Evolutionary conservation across 2,113 vertebrate species (phyloP), one percentile per base, ranked within the genome.

Genomic region (Barnardius zonarius): DNA sequence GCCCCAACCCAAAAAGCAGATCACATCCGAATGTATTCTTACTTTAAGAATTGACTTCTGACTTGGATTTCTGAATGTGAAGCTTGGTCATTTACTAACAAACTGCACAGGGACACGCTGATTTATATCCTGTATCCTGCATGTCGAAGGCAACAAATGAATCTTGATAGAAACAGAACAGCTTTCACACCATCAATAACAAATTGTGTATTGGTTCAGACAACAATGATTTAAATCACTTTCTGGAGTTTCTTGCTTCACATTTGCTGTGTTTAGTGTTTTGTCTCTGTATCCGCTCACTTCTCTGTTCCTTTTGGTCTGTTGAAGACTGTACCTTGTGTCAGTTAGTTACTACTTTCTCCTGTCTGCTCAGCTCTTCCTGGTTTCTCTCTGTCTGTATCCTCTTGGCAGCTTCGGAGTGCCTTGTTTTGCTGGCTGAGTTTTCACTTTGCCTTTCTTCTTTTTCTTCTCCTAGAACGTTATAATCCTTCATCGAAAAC

Each of bases 401-500:
- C 23, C 28, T 35, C 11, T 25, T 27, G 66, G 61, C 46, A 49
- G 2, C 69, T 72, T 9, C 15, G 46, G 48, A 89, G 30, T 15
- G 10, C 18, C 4, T 64, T 7, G 6, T 10, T 41, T 64, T 81
- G 30, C 73, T 86, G 80, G 30, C 66, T 67, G 35, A 76, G 18
- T 61, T 87, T 63, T 86, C 63, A n/a, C 66, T 55, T 6, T 81
- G 33, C 46, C 4, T 67, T 83, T 83, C 13, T 79, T 37, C 30
- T 54, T 80, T 74, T 83, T 73, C 69, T 93, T 67, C 70, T 94
- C 97, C 69, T 90, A 99, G 99, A 99, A 97, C 98, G 99, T 97
- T 98, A 98, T 2, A 98, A 97, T 95, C 97, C 98, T 97, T 98
- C 99, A 87, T 98, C 99, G 73, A 99, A 99, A 98, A 97, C 98